Evolutionary conservation across 2,888 invertebrate genomes (phyloP).

Genomic region (Thumatha senex): DNA sequence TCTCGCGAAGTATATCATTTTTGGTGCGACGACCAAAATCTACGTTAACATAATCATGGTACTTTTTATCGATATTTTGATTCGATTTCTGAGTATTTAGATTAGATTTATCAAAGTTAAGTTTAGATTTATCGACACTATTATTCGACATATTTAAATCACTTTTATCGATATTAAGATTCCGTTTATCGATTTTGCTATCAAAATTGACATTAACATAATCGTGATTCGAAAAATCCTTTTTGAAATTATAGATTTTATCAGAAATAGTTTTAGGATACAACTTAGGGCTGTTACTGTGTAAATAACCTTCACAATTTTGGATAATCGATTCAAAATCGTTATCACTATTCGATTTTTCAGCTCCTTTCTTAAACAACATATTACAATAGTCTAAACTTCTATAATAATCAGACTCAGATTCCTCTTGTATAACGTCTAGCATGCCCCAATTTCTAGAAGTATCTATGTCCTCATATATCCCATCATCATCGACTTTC

Average conservation of each 20-base stretch:
- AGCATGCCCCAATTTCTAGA: constrained; percentile 57
- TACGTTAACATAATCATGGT: constrained; percentile 36
- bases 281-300: constrained; percentile 48
- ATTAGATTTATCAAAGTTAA: constrained; percentile 25
- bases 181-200: constrained; percentile 5
- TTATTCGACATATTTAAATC: constrained; percentile 4
- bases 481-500: constrained; percentile 58
- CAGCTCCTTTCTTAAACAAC: constrained; percentile 35
- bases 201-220: constrained; percentile 66
- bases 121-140: constrained; percentile 9
- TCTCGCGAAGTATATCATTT: constrained; percentile 67
- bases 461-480: constrained; percentile 69
- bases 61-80: constrained; percentile 17
- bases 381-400: constrained; percentile 72
- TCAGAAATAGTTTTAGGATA: constrained; percentile 65
- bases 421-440: constrained; percentile 76
- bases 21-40: constrained; percentile 53
- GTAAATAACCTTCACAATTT: constrained; percentile 52
- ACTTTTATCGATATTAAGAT: constrained; percentile 10
- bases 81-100: constrained; percentile 19
- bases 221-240: constrained; percentile 69
- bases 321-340: constrained; percentile 51
- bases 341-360: constrained; percentile 29
- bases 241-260: constrained; percentile 74
- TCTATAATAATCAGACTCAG: constrained; percentile 77